Percentiles rank a stretch among this genome's conserved stretches.
Evolutionary conservation across 2,113 vertebrate species (phyloP).

Genomic region (Paratilapia polleni): DNA sequence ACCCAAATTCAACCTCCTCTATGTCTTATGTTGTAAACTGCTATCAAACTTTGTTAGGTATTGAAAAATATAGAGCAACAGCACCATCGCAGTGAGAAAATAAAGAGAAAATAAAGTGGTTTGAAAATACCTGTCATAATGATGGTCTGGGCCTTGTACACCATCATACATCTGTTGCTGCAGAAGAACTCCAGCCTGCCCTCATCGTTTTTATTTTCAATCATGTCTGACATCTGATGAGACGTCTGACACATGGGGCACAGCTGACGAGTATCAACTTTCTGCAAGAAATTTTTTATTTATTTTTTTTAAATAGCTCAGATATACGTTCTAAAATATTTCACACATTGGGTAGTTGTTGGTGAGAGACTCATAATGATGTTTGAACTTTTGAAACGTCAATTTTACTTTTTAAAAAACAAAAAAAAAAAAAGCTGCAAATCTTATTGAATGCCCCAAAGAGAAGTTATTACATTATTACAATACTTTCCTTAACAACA

Average conservation of each 20-base stretch:
- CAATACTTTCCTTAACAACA: too few relatives aligned
- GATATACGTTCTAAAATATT: background rate
- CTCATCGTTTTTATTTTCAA: conserved; percentile 4
- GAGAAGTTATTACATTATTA: background rate
- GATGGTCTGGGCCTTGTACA: conserved; percentile 1
- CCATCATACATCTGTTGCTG: conserved; percentile 61
- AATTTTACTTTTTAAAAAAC: too few relatives aligned
- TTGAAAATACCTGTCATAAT: conserved; percentile 20
- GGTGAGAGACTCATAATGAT: background rate
- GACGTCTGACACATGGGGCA: conserved; percentile 45
- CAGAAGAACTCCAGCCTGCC: conserved; percentile 58
- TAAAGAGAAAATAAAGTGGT: too few relatives aligned
- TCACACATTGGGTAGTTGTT: background rate
- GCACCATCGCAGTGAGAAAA: background rate
- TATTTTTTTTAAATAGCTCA: too few relatives aligned
- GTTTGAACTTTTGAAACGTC: background rate
- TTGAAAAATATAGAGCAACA: fast-evolving
- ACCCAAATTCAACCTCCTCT: too few relatives aligned
- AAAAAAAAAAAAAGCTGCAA: background rate
- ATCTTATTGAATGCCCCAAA: background rate
- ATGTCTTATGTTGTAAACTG: background rate
- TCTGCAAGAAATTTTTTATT: too few relatives aligned
- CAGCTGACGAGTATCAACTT: background rate
- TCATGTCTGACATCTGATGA: conserved; percentile 62
- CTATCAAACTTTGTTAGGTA: background rate